Evolutionary conservation across 2,888 invertebrate species (phyloP), one percentile per base, ranked within the genome.

Genomic region (Doris montereyensis): DNA sequence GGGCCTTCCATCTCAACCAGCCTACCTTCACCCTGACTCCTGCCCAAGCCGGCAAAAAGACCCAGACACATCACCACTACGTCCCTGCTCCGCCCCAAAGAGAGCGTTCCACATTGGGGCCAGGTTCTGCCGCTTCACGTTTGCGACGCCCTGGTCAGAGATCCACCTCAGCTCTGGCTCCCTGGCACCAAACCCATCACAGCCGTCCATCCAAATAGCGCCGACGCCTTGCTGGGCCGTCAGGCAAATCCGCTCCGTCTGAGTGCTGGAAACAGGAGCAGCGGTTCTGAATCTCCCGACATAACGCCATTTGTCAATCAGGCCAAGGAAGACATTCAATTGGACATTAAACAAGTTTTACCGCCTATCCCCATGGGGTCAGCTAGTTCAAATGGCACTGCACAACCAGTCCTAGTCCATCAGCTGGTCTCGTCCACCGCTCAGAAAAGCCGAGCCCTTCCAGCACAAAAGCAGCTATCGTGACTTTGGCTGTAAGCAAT

Each of bases 401-500:
- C 68, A 24, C 77, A 81, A 24, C n/a, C 79, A 80, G 41, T 83
- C 82, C 72, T 83, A 32, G 82, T 87, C 17, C 85, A 86, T 79
- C 82, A 85, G 28, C 85, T 85, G 73, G 34, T 72, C 79, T 81
- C 58, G 83, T 26, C 60, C 26, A 76, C 60, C 78, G 70, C 67
- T 78, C 83, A 24, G 84, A 35, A 32, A 77, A 21, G 82, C 82
- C 32, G 84, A 83, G 17, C 82, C 75, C 57, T 74, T 28, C 85
- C 84, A 85, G 68, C 83, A 28, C 86, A 81, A 80, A 80, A 32
- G 76, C 80, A 57, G 85, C 87, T 77, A 83, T 88, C 13, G 85
- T 86, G 70, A 86, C 87, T 1, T 80, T 89, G 21, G 89, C 88
- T 30, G 85, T 89, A 0, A 88, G 87, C 35, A 85, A 86, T 73